These are phyloP conservation scores for Aquatica leii DNA, from an alignment of 2,888 invertebrate genomes.

Conservation along the genomic window DNA sequence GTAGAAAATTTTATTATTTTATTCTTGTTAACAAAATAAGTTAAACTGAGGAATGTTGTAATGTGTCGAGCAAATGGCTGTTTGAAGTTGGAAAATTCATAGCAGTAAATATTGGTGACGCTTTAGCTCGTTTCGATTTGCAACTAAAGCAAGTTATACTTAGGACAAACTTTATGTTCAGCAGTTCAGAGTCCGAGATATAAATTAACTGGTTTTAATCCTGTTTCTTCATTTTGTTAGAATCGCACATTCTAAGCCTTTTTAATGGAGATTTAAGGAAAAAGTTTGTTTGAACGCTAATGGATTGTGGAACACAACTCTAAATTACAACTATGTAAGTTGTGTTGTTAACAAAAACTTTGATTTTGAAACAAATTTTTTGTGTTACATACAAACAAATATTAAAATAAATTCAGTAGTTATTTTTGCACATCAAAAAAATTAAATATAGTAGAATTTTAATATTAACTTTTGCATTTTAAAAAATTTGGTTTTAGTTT, in stretches of 20 bases:
- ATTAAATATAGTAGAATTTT: no score
- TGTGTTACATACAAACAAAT: no score
- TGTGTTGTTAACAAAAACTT: slow-evolving; percentile 6
- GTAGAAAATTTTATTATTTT: no score
- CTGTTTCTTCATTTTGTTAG: slow-evolving; percentile 36
- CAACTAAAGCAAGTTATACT: slow-evolving; percentile 38
- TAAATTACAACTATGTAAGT: slow-evolving; percentile 10
- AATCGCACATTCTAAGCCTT: slow-evolving; percentile 33
- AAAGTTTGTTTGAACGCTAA: slow-evolving; percentile 25
- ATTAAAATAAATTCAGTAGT: no score
- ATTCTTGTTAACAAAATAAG: no score
- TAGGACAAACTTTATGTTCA: slow-evolving; percentile 34
- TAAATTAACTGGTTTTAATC: slow-evolving; percentile 36
- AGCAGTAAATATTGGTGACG: slow-evolving; percentile 35
- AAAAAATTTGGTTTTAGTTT: no score
- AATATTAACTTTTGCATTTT: no score
- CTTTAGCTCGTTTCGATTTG: slow-evolving; percentile 36
- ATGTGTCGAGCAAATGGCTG: slow-evolving; percentile 30
- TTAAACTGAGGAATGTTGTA: slow-evolving; percentile 27
- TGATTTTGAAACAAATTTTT: no score
- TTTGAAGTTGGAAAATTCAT: slow-evolving; percentile 35
- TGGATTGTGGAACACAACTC: slow-evolving; percentile 14
- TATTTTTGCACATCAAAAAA: no score
- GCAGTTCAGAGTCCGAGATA: slow-evolving; percentile 36
- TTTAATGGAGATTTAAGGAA: slow-evolving; percentile 33